Evolutionary conservation across 2,113 vertebrate genomes (phyloP), one percentile per base, ranked within the genome.

Genomic region (Myrmecophaga tridactyla): DNA sequence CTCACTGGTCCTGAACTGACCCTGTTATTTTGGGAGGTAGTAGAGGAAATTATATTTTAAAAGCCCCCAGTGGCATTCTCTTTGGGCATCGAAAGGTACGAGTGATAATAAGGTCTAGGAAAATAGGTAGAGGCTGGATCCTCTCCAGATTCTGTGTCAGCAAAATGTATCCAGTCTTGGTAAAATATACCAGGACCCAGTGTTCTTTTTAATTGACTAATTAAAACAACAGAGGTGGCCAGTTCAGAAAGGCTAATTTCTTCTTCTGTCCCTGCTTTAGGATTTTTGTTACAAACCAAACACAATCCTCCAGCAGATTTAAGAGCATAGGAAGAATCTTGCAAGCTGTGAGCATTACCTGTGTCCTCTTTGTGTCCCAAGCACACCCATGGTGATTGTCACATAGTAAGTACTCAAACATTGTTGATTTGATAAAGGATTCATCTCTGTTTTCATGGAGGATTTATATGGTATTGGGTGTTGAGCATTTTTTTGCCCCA

Each of bases 1-100:
- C 77, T 94, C 53, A 27, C 85, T 51, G 89, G 91, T 92, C 93
- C 96, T 83, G 77, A 94, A 94, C 82, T 94, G 89, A 97, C 91
- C 90, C 34, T 97, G 96, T 89, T 97, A 95, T 96, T 96, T 96
- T 89, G 80, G 83, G 78, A 96, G 27, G 34, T 51, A 92, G 83
- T 75, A 95, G 93, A 91, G 92, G 93, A 97, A 96, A 91, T 67
- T 56, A 67, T 89, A 83, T 96, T 95, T 93, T 14, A 41, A 87
- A 93, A 96, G 72, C 63, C 10, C 63, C 51, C 48, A 51, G 53
- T 56, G 53, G 53, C 53, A 56, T 20, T 56, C 53, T 56, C 53
- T 56, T 56, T 56, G 53, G 53, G 53, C 53, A 56, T 20, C 4
- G 20, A 20, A 56, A 56, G 53, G 53, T 56, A 20, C 21, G 21